Conservation (phyloP, 2,113 vertebrate species). For the Perca fluviatilis region DNA sequence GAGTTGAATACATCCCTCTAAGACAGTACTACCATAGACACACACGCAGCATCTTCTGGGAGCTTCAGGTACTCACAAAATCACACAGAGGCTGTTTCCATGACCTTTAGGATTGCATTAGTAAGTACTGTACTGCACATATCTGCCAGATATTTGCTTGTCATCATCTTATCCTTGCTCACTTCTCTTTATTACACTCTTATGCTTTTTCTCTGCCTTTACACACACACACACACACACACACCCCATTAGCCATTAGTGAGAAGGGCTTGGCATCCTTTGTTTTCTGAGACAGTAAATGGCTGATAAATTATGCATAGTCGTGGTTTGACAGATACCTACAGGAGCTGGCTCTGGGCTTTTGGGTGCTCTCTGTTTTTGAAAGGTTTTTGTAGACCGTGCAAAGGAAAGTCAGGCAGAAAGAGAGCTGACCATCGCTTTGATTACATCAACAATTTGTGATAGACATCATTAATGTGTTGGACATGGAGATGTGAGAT, state of each 20-base stretch:
- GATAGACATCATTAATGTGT: neutral
- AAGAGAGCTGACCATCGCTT: neutral
- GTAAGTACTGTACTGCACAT: neutral
- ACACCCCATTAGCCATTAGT: conserved; percentile 79
- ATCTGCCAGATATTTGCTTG: conserved; percentile 26
- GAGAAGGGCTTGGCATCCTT: conserved; percentile 57
- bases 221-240: conserved; percentile 11
- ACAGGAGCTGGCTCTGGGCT: conserved; percentile 30
- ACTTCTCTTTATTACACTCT: conserved; percentile 46
- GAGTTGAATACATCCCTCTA: conserved; percentile 93
- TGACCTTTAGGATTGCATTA: conserved; percentile 30
- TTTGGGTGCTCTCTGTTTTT: conserved; percentile 26
- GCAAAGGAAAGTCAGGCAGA: neutral
- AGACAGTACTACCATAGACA: conserved; percentile 98
- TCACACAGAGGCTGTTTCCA: neutral
- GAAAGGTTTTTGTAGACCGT: conserved; percentile 16
- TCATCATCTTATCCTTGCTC: conserved; percentile 40
- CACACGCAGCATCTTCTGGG: conserved; percentile 99
- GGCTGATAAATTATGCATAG: conserved; percentile 81
- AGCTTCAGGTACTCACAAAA: conserved; percentile 89
- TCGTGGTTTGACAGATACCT: conserved; percentile 44
- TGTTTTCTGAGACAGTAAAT: conserved; percentile 66
- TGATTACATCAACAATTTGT: neutral
- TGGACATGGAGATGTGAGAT: neutral
- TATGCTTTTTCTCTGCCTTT: conserved; percentile 31